Evolutionary conservation across 2,888 invertebrate genomes (phyloP).

Genomic region (Drosophila setosimentum): DNA sequence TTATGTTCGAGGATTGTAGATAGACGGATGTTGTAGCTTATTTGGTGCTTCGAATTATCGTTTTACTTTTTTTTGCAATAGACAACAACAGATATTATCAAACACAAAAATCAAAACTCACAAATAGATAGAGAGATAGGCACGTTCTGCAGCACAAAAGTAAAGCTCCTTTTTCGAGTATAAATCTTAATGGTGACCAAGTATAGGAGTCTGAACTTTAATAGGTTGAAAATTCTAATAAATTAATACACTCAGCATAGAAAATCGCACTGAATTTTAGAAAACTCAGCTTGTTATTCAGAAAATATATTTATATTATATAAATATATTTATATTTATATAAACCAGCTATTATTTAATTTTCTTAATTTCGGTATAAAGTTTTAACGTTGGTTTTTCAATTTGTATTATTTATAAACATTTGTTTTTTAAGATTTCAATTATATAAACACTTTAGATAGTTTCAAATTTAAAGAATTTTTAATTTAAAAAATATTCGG

Average conservation of each 20-base stretch:
- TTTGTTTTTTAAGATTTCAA: neutral
- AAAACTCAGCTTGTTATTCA: neutral
- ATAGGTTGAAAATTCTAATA: constrained; percentile 63
- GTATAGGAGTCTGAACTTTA: constrained; percentile 77
- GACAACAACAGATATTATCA: constrained; percentile 17
- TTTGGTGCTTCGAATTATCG: constrained; percentile 50
- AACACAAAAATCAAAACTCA: constrained; percentile 25
- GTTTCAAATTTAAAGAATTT: neutral
- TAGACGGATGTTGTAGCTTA: constrained; percentile 30
- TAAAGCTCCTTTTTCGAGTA: constrained; percentile 26
- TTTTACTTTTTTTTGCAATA: constrained; percentile 40
- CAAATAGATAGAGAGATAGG: constrained; percentile 24
- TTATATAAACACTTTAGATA: neutral
- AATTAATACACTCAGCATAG: constrained; percentile 18
- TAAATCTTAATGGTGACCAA: constrained; percentile 70
- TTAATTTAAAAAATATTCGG: neutral
- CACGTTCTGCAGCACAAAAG: constrained; percentile 42
- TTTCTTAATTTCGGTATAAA: neutral
- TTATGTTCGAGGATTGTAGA: constrained; percentile 44
- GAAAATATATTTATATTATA: neutral
- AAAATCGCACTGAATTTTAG: neutral
- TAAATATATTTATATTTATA: neutral
- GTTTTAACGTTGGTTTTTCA: neutral
- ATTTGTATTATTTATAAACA: constrained; percentile 1
- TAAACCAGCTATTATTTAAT: neutral